These are phyloP conservation scores for Hipposideros larvatus DNA, from an alignment of 2,797 vertebrate genomes.

Conservation along the genomic window DNA sequence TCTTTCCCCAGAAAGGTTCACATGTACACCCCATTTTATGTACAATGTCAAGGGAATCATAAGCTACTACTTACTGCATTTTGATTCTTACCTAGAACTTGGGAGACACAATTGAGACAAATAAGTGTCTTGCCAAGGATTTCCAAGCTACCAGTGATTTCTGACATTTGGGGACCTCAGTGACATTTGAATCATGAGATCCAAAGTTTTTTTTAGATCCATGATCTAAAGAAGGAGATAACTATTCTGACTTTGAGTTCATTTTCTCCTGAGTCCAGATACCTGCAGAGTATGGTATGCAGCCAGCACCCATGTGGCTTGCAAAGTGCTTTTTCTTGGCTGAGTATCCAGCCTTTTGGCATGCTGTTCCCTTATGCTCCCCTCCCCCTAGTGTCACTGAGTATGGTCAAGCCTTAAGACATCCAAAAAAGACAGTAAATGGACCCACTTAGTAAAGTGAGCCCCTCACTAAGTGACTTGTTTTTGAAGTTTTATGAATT, in stretches of 20 bases:
- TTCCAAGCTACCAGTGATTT: neutral
- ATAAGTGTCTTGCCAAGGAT: neutral
- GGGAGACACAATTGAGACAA: neutral
- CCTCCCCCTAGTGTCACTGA: neutral
- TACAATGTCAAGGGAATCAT: neutral
- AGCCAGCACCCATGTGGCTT: conserved; percentile 16
- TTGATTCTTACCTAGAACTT: neutral
- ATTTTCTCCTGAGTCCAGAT: conserved; percentile 54
- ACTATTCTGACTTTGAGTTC: conserved; percentile 34
- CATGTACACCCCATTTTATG: neutral
- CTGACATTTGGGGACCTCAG: neutral
- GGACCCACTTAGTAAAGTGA: neutral
- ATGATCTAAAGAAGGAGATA: conserved; percentile 30
- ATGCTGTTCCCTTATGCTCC: neutral
- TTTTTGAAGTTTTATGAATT: neutral
- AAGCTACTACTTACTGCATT: neutral
- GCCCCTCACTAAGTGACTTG: neutral
- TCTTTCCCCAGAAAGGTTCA: neutral
- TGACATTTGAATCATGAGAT: neutral
- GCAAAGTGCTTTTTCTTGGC: conserved; percentile 56
- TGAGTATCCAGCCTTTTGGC: neutral
- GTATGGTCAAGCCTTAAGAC: neutral
- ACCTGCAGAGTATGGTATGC: conserved; percentile 36
- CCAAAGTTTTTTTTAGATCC: conserved; percentile 22
- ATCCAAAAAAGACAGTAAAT: neutral